Evolutionary conservation across 2,888 invertebrate species (phyloP).

Genomic region (Orgyia antiqua): DNA sequence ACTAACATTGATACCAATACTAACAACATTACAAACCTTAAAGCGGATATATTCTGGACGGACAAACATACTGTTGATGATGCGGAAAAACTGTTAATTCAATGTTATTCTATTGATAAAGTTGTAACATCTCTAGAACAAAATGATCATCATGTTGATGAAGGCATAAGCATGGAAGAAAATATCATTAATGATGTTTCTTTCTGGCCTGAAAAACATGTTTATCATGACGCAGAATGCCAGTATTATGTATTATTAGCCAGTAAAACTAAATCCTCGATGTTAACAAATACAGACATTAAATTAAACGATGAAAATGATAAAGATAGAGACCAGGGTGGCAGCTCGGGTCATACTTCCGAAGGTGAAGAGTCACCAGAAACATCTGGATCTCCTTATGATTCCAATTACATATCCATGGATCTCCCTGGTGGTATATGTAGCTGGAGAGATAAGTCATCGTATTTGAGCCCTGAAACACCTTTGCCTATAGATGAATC

Average conservation of each 20-base stretch:
- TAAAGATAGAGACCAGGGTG: slow-evolving; percentile 79
- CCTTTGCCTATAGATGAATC: slow-evolving; percentile 41
- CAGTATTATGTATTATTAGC: slow-evolving; percentile 77
- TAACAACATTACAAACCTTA: slow-evolving; percentile 52
- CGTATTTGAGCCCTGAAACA: slow-evolving; percentile 82
- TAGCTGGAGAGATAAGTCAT: slow-evolving; percentile 89
- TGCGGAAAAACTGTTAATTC: slow-evolving; percentile 66
- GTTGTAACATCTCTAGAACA: slow-evolving; percentile 11
- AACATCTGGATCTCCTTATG: slow-evolving; percentile 46
- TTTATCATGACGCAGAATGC: slow-evolving; percentile 83
- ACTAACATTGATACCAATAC: slow-evolving; percentile 47
- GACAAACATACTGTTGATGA: slow-evolving; percentile 78
- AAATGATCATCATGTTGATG: slow-evolving; percentile 17
- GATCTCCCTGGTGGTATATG: slow-evolving; percentile 89
- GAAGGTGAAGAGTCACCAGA: slow-evolving; percentile 54
- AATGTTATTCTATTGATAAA: slow-evolving; percentile 33
- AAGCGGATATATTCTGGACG: slow-evolving; percentile 79
- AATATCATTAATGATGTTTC: slow-evolving; percentile 63
- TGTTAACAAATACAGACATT: slow-evolving; percentile 31
- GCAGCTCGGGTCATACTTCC: slow-evolving; percentile 77
- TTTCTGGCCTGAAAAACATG: slow-evolving; percentile 80
- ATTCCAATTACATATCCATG: slow-evolving; percentile 82
- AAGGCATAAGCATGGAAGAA: slow-evolving; percentile 37
- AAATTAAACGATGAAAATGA: slow-evolving; percentile 71
- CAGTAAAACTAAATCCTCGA: slow-evolving; percentile 49